Evolutionary conservation across 2,797 vertebrate genomes (phyloP), one percentile per base, ranked within the genome.

Genomic region (Danio jaintianensis): DNA sequence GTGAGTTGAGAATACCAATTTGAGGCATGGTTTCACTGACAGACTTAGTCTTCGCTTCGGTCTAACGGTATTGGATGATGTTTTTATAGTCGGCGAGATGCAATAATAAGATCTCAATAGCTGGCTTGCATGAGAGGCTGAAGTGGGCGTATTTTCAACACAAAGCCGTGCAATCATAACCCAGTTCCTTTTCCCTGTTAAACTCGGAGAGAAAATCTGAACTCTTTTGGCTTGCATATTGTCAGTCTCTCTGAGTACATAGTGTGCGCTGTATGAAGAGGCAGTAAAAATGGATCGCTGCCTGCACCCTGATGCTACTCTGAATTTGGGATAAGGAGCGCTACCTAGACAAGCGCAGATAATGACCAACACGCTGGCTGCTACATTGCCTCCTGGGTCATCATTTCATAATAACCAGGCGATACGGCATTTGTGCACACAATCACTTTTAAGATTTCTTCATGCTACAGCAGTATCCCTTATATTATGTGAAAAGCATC

Each of bases 1-100:
- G 84, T 59, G 81, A 80, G 50, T 71, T 62, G 62, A 88, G 83
- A 81, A 84, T 82, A 82, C 75, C 87, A 85, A 85, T 86, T 85
- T 85, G 78, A 85, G 80, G 79, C 79, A 79, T 42, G 82, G 77
- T 67, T 78, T 75, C 69, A 69, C 79, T 69, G 79, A 81, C 80
- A 82, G 66, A 72, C 74, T 63, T 71, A 52, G 62, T 43, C 69
- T 77, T 82, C 55, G 29, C 74, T 79, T 69, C 58, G 75, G 64
- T 78, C 61, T 76, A 79, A 84, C 62, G 66, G 63, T 53, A 72
- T 75, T 80, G 68, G 59, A 73, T 72, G 66, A 71, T 82, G 45
- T 80, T 80, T 80, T 66, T 69, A 71, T 79, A 71, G 58, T 72
- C 68, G 77, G 80, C 79, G 68, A 82, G 73, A 84, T 63, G 76